phyloP scores from a whole-genome alignment of 2,888 invertebrate species.

The Folsomia manolachei region DNA sequence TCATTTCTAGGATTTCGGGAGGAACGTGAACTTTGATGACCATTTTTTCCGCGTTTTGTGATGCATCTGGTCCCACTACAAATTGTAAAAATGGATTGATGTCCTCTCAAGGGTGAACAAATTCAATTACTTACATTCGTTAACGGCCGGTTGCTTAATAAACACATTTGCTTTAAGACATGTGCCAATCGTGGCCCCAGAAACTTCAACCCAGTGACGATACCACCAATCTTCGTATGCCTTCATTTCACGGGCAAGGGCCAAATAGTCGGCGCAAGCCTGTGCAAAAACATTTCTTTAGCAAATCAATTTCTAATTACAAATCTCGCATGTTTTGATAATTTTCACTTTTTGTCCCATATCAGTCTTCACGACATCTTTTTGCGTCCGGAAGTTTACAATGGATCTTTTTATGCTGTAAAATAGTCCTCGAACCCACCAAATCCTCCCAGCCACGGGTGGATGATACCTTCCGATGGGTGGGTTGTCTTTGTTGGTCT shows the following conservation, averaged over 20 bases:
- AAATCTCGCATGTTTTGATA: no score
- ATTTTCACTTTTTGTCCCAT: slow-evolving; percentile 62
- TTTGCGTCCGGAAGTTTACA: slow-evolving; percentile 72
- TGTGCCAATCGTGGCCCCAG: slow-evolving; percentile 64
- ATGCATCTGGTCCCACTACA: slow-evolving; percentile 37
- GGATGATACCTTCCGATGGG: slow-evolving; percentile 73
- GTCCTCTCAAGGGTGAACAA: neutral
- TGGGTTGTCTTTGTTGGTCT: slow-evolving; percentile 58
- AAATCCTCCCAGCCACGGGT: slow-evolving; percentile 77
- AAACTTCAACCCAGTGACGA: slow-evolving; percentile 67
- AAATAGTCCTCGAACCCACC: slow-evolving; percentile 78
- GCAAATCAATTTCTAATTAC: neutral
- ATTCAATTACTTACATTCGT: slow-evolving; percentile 36
- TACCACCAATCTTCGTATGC: slow-evolving; percentile 71
- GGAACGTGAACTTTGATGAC: slow-evolving; percentile 56
- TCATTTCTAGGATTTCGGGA: slow-evolving; percentile 55
- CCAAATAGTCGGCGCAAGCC: slow-evolving; percentile 75
- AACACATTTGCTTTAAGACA: slow-evolving; percentile 70
- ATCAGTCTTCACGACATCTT: slow-evolving; percentile 70
- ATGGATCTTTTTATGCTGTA: slow-evolving; percentile 76
- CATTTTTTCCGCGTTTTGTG: slow-evolving; percentile 39
- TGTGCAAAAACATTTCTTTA: slow-evolving; percentile 43
- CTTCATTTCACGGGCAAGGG: slow-evolving; percentile 71
- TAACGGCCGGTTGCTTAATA: slow-evolving; percentile 56
- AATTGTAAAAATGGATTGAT: slow-evolving; percentile 8